Percentiles rank a stretch among this genome's conserved stretches.
These are phyloP conservation scores for Aphaenogaster floridana DNA, from an alignment of 1,140 invertebrate genomes.

Conservation along the genomic window DNA sequence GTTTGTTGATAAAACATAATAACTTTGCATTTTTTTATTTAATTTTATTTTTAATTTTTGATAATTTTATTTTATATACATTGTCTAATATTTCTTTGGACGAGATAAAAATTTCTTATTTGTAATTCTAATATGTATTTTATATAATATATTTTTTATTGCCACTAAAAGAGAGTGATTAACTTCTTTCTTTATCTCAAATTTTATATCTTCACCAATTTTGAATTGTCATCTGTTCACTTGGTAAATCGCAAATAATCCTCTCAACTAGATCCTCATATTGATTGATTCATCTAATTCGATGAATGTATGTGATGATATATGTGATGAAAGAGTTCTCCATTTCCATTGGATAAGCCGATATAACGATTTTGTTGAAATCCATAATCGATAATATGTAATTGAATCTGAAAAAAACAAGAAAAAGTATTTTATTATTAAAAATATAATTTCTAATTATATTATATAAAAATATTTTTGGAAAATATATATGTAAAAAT, in stretches of 20 bases:
- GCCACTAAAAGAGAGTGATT: background rate
- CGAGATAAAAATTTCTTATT: background rate
- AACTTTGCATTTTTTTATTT: background rate
- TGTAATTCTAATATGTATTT: background rate
- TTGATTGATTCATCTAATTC: constrained; percentile 5
- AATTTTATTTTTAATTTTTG: background rate
- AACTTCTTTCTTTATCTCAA: background rate
- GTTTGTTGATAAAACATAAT: background rate
- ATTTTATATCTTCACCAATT: background rate
- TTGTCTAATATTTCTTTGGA: background rate
- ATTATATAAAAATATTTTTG: background rate
- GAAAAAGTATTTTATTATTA: constrained; percentile 23
- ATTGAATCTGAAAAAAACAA: constrained; percentile 45
- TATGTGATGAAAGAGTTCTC: background rate
- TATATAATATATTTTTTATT: background rate
- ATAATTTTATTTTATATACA: constrained; percentile 10
- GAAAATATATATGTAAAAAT: background rate
- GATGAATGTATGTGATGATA: background rate
- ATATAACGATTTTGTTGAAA: constrained; percentile 9
- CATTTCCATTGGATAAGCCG: background rate
- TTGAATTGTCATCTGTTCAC: constrained; percentile 2
- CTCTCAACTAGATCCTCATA: background rate
- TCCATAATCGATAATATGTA: background rate
- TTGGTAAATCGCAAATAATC: background rate
- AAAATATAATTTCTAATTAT: constrained; percentile 6